Base-by-base conservation (phyloP, 2,113 vertebrate species). In the Bujurquina vittata region DNA sequence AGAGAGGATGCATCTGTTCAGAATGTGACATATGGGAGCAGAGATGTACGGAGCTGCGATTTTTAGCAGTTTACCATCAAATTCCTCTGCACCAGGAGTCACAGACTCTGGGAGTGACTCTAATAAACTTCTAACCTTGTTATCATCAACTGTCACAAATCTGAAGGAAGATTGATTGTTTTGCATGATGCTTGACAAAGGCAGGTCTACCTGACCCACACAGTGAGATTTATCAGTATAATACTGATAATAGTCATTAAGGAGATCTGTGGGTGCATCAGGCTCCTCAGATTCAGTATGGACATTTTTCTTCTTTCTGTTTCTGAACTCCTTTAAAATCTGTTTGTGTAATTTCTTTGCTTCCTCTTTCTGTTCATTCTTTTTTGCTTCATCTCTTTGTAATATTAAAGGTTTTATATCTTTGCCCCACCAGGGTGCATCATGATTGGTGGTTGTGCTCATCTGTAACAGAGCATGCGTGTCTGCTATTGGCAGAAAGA, bases 81-180 rank as follows among this genome's bases (percentile, higher is more conserved):
- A 43, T 76, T 59, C 1, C 43, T 76, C 35, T 29, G 23, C 35
- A 12, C 7, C 35, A 59, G 60, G 31, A 62, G 31, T 62, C n/a
- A 2, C 0, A 75, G 56, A 40, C 31, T 8, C 9, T 2, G 0
- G 7, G 9, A 57, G 11, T 23, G 15, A 15, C 22, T 40, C 0
- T 12, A 35, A 62, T 18, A 62, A 62, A n/a, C 3, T 18, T 20
- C 3, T 0, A 62, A 62, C 35, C 33, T 7, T 20, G 1, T 20
- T 20, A 10, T 12, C 0, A 20, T 62, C 20, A 62, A 4, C 33
- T 62, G 33, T 2, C 60, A 37, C 33, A 62, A 37, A n/a, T 11
- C 43, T 46, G 4, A 7, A 7, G 4, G 6, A 35, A 20, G 11
- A 7, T 5, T n/a, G 1, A 14, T 7, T 43, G 10, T 7, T 12